Base-by-base conservation (phyloP, 2,797 vertebrate genomes). In the Buceros bicornis region DNA sequence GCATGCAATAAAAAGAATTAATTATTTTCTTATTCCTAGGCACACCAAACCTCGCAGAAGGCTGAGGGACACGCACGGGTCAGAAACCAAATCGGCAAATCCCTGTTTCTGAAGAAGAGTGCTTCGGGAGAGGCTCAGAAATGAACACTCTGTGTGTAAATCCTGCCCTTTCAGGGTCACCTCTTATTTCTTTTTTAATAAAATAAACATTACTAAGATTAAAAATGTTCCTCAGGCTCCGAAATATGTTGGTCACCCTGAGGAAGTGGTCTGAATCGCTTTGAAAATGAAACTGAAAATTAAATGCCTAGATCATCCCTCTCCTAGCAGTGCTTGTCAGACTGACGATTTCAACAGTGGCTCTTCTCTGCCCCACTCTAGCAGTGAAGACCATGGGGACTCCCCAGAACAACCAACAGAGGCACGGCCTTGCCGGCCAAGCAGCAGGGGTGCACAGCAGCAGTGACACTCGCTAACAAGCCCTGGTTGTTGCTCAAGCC, bases 151-250 rank as follows among this genome's bases (percentile, higher is more conserved):
- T 19, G 2, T 19, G 70, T 25, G 42, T 43, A 69, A 56, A 56
- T 73, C 74, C 65, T 53, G 11, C 40, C 47, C 47, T 70, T 87
- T 74, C 85, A 83, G 72, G 88, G 95, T 90, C 88, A 94, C n/a
- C 40, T 95, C 86, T 90, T 85, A 94, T 94, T 96, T 94, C 92
- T 89, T 97, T 96, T 95, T 93, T 82, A 97, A 91, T 93, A 95
- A 96, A 95, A 97, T 95, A 91, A 84, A 91, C 60, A 95, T 89
- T 71, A 67, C 73, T 15, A 43, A 51, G 85, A 86, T 89, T 77
- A 64, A 92, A 93, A 89, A 62, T 19, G 21, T 50, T 90, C 92
- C 62, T 83, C 61, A 2, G 90, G 91, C 87, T 90, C 87, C 54
- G 57, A 82, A 85, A 17, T 33, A 82, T 3, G 3, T 45, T 26